Base-by-base conservation (phyloP, 2,888 invertebrate genomes). In the Tipula unca region DNA sequence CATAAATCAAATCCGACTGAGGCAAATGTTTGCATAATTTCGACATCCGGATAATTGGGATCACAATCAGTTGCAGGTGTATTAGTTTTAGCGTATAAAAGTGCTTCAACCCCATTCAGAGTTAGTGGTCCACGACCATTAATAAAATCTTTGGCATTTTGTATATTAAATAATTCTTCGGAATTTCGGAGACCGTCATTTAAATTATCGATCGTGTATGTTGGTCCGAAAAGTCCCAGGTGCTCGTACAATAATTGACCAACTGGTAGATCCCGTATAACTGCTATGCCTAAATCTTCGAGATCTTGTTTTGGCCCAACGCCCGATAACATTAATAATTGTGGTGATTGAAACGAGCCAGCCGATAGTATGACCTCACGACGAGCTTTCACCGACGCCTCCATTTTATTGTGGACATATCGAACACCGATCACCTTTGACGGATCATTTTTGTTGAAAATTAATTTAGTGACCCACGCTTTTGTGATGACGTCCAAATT, bases 341-440 rank as follows among this genome's bases (percentile, higher is more conserved):
- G 93, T 0, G 93, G 93, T 3, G 93, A 92, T 89, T 94, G 94
- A 87, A 95, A 93, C 1, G 94, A 92, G 1, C 95, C 95, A 0
- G 93, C 94, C 35, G 93, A 92, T 25, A 94, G 88, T 86, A 95
- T 93, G 0, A 94, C 92, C 88, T 93, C 93, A 87, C 92, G 93
- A 82, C 90, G 90, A 0, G 93, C 93, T 84, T 88, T 87, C 1
- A 92, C 89, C 5, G 85, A 87, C 85, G 89, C 88, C 10, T 87
- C 88, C 32, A 87, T 88, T 4, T 90, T 88, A 69, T 89, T 88
- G 48, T 88, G 88, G 0, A 89, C 87, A 87, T 92, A 92, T 87
- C 92, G 91, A 0, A 93, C 91, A 0, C 92, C 92, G 32, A 89
- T 87, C 0, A 91, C 90, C 86, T 48, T 89, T 1, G 83, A 17